These are phyloP conservation scores for Grus americana DNA, from an alignment of 2,113 vertebrate species.

Conservation along the genomic window DNA sequence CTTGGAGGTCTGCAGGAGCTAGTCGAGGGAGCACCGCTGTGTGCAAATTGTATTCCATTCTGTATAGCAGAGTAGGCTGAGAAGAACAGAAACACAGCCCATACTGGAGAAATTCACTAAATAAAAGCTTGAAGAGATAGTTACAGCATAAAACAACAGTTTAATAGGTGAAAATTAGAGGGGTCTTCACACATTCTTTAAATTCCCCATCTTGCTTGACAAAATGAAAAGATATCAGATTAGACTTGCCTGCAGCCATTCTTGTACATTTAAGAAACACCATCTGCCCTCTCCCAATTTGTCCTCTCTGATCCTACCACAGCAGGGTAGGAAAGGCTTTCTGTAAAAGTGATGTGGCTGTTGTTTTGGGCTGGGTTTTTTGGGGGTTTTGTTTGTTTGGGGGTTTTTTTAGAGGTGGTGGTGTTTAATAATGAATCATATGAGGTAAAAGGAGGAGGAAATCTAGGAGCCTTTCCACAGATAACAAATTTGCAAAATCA, in stretches of 20 bases:
- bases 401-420: not conserved
- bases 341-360: not conserved
- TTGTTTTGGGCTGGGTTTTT: not conserved
- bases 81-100: not conserved
- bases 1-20: not conserved
- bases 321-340: not conserved
- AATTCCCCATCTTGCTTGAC: not conserved
- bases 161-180: not conserved
- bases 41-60: not conserved
- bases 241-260: not conserved
- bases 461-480: not conserved
- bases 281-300: not conserved
- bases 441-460: not conserved
- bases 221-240: not conserved
- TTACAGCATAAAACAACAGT: not conserved
- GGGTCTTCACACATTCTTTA: not conserved
- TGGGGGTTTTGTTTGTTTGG: fast-evolving
- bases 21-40: not conserved
- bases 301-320: not conserved
- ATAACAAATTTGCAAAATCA: not conserved
- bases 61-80: not conserved
- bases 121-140: not conserved
- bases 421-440: not conserved
- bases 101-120: not conserved
- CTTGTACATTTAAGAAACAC: not conserved